Evolutionary conservation across 2,888 invertebrate species (phyloP), one percentile per base, ranked within the genome.

Genomic region (Nomada fabriciana): DNA sequence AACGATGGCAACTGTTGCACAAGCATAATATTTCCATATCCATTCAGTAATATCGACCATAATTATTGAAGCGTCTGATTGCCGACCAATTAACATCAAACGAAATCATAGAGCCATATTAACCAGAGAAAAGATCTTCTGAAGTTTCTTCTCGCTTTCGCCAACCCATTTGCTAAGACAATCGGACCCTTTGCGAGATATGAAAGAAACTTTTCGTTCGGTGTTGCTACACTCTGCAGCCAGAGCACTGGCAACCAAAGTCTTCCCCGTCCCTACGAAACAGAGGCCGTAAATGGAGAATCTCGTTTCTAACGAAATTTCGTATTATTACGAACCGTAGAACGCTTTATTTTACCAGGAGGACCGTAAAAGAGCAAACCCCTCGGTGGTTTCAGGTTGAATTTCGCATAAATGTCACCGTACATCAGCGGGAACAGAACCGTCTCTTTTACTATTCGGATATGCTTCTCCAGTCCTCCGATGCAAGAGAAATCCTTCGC

Each of bases 81-180:
- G 36, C 36, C 36, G 36, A 7, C 7, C 36, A 7, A 36, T 47
- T 47, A 47, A 13, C 0, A 47, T 47, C 47, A 15, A 47, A 47
- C 47, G 47, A 60, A 55, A 52, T 15, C 18, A 23, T 25, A 2
- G 7, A 53, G 9, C 9, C 10, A 42, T 71, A 69, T 77, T 68
- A 67, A 89, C 84, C 82, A 84, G 11, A n/a, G 84, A 78, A 36
- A 88, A 86, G 29, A 86, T 78, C 59, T 88, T 94, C 89, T 98
- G 95, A 70, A 98, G 95, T 91, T 98, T 98, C 90, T 98, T 95
- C 93, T 98, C 98, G 47, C 98, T 98, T 94, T 98, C 98, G 11
- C 98, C 98, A 15, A 98, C 97, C 98, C 98, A 98, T 93, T 98
- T 98, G 94, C 98, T 98, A 82, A 98, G 94, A 89, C 98, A 97